Evolutionary conservation across 1,140 invertebrate species (phyloP).

Genomic region (Drosophila kohkoa): DNA sequence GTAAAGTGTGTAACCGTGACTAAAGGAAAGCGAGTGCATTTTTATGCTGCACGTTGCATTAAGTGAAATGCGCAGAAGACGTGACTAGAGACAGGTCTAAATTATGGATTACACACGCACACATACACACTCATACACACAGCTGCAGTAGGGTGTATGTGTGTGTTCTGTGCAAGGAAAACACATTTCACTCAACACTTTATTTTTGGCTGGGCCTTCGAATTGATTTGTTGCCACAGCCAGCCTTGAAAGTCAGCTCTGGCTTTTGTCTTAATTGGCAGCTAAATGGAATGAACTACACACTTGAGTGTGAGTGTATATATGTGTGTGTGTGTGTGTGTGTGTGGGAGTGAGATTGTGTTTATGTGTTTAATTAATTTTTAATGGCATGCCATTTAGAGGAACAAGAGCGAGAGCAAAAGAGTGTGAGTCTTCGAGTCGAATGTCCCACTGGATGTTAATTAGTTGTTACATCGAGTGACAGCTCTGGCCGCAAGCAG

Average conservation of each 20-base stretch:
- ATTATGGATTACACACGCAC: background rate
- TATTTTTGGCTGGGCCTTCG: background rate
- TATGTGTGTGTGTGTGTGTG: slow-evolving; percentile 25
- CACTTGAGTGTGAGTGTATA: slow-evolving; percentile 6
- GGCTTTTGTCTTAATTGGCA: slow-evolving; percentile 22
- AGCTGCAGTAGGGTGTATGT: background rate
- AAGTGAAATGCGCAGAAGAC: background rate
- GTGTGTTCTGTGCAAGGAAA: background rate
- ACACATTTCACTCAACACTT: slow-evolving; percentile 10
- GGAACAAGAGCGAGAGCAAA: background rate
- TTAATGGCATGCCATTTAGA: slow-evolving; percentile 66
- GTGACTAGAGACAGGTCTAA: background rate
- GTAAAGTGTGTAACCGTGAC: too few species aligned
- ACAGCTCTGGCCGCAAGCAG: slow-evolving; percentile 19
- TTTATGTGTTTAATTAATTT: slow-evolving; percentile 61
- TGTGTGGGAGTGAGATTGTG: slow-evolving; percentile 17
- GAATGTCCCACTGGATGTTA: slow-evolving; percentile 36
- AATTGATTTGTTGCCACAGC: slow-evolving; percentile 30
- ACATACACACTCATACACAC: background rate
- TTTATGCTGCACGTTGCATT: background rate
- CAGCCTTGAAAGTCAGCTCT: slow-evolving; percentile 5
- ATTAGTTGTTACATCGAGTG: slow-evolving; percentile 60
- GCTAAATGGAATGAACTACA: slow-evolving; percentile 18
- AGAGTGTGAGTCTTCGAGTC: background rate
- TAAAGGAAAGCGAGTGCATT: slow-evolving; percentile 6